A percentile compares a stretch with the other conserved stretches of the same genome.
Evolutionary conservation across 1,140 invertebrate species (phyloP).

Genomic region (Zaprionus ornatus): DNA sequence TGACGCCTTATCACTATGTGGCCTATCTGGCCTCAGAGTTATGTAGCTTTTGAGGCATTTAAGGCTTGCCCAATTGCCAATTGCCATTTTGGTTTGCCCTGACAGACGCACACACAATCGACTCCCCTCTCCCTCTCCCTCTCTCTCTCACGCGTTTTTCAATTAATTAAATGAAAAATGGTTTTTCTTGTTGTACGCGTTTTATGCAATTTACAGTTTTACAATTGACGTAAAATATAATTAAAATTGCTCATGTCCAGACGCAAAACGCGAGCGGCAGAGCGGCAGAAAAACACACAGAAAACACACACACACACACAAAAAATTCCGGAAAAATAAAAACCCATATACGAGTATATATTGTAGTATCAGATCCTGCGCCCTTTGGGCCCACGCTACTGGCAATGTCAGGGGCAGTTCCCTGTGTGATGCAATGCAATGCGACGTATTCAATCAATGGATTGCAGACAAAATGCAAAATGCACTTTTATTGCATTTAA

Average conservation of each 20-base stretch:
- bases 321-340: constrained; percentile 9
- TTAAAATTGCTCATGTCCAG: constrained; percentile 75
- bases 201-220: constrained; percentile 58
- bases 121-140: constrained; percentile 18
- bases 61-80: constrained; percentile 49
- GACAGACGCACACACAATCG: constrained; percentile 11
- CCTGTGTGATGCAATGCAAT: not conserved
- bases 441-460: constrained; percentile 76
- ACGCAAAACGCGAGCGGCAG: constrained; percentile 41
- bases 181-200: constrained; percentile 55
- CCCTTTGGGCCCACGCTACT: not conserved
- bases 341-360: not conserved
- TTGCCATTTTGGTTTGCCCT: constrained; percentile 41
- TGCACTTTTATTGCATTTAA: constrained; percentile 80
- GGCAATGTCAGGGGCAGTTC: not conserved
- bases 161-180: constrained; percentile 80
- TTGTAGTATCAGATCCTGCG: not conserved
- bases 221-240: constrained; percentile 82
- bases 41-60: constrained; percentile 44
- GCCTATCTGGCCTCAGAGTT: constrained; percentile 15
- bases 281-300: constrained; percentile 20
- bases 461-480: constrained; percentile 77
- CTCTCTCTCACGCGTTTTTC: constrained; percentile 58
- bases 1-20: constrained; percentile 28
- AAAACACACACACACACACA: not conserved